These are phyloP conservation scores for Melipona beecheii DNA, from an alignment of 2,888 invertebrate species.

Conservation along the genomic window DNA sequence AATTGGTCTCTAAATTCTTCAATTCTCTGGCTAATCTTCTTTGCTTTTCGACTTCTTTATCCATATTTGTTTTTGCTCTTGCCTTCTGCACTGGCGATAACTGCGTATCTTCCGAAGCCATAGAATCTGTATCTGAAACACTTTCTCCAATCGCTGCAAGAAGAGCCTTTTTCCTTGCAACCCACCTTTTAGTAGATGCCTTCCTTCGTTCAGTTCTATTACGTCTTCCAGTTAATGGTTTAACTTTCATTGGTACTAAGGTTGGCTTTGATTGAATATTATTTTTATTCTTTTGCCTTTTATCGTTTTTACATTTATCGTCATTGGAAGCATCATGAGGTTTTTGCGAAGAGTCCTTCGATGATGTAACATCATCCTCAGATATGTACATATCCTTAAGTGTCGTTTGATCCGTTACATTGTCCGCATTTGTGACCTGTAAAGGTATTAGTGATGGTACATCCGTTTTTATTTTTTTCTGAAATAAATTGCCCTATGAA, in stretches of 20 bases:
- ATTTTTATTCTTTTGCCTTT: constrained; percentile 20
- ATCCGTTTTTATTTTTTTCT: constrained; percentile 69
- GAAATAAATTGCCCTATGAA: constrained; percentile 19
- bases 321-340: constrained; percentile 30
- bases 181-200: constrained; percentile 82
- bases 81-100: constrained; percentile 82
- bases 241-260: constrained; percentile 37
- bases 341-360: constrained; percentile 55
- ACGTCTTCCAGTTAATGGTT: constrained; percentile 62
- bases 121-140: constrained; percentile 80
- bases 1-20: constrained; percentile 73
- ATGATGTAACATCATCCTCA: constrained; percentile 58
- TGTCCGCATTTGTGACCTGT: constrained; percentile 39
- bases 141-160: constrained; percentile 79
- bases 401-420: constrained; percentile 7
- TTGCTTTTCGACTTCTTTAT: constrained; percentile 75
- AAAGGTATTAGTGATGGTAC: constrained; percentile 41
- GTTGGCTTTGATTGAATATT: constrained; percentile 32
- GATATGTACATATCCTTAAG: constrained; percentile 55
- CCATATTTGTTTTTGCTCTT: constrained; percentile 77
- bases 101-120: constrained; percentile 75
- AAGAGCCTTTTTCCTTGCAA: constrained; percentile 80
- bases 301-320: constrained; percentile 38
- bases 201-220: constrained; percentile 76
- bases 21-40: constrained; percentile 72